Base-by-base conservation (phyloP, 2,113 vertebrate species). In the Daubentonia madagascariensis region DNA sequence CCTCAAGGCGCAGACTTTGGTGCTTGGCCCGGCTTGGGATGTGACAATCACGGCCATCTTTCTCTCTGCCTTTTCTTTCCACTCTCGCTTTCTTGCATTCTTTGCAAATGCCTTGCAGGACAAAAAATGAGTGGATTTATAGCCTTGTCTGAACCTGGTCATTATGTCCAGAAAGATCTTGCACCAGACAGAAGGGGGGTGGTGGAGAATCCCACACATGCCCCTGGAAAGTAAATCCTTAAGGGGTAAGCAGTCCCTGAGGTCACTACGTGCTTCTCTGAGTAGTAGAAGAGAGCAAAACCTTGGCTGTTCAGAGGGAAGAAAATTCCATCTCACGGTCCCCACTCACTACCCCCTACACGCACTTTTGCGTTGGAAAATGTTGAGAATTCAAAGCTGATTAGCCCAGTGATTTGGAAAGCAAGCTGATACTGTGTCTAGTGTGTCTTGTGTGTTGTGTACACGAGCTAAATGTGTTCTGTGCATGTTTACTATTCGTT, bases 1-100 rank as follows among this genome's bases (percentile, higher is more conserved):
- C 98, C 99, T 99, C 99, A 99, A 99, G 99, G 98, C 98, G 97
- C 98, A 98, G 98, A 98, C 97, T 99, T 99, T 98, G 98, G 98
- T 98, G 98, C 98, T 98, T 97, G 97, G 98, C 98, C 99, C 98
- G 98, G 98, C 98, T 99, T 96, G 98, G 98, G 98, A 99, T 99
- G 99, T 99, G 99, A 99, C 98, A 99, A 99, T 99, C 99, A 99
- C 99, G 99, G 99, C 98, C 99, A 99, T 99, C 98, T 99, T 99
- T 99, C 98, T 98, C 98, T 99, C 98, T 98, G 98, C 98, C 99
- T 98, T 99, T 99, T 99, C 98, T 99, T 99, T 98, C 91, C 96
- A 98, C 94, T 98, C 97, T 98, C 99, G 97, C 98, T 98, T 98
- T 98, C 98, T 98, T 98, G 98, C 98, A 98, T 98, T 99, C 98